Base-by-base conservation (phyloP, 2,797 vertebrate genomes). In the Manis crassicaudata region DNA sequence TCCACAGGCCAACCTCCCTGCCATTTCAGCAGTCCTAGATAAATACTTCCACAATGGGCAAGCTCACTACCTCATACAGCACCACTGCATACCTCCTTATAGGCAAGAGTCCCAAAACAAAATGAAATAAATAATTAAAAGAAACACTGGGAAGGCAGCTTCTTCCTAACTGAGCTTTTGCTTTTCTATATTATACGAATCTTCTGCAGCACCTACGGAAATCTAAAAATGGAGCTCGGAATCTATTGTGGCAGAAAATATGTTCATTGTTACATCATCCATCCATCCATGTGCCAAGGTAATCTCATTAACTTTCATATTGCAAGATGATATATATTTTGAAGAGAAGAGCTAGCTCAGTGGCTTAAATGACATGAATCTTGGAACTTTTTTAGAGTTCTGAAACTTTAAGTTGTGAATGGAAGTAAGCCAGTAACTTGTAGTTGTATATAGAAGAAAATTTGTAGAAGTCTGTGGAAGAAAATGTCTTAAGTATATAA, bases 201-300 rank as follows among this genome's bases (percentile, higher is more conserved):
- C 27, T 90, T 77, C 67, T 77, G 32, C 27, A 67, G 89, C 62
- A 94, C 89, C 82, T 95, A 95, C 46, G 12, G 94, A 94, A 96
- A 92, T 91, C 95, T 96, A 92, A 97, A 96, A 90, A 72, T 77
- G 40, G 67, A 94, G 68, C 77, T 56, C 76, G 56, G 77, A 94
- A 68, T 95, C 77, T 77, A 87, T 43, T 67, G 54, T 96, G 88
- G 89, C 54, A 95, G 82, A 92, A 94, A 92, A 90, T 67, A 97
- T 35, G 27, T 60, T 90, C 46, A n/a, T 90, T 25, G 3, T 76
- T 88, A 75, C 52, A 73, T 58, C 40, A 68, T 18, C 56, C 76
- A 88, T 58, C 54, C 77, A 88, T 58, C 54, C 77, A 76, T 17
- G 82, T 84, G 60, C 58, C 29, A n/a, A 85, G 40, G 76, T 95